Percentiles rank a stretch among this genome's conserved stretches.
Evolutionary conservation across 2,888 invertebrate genomes (phyloP).

Genomic region (Phyllotreta cruciferae): DNA sequence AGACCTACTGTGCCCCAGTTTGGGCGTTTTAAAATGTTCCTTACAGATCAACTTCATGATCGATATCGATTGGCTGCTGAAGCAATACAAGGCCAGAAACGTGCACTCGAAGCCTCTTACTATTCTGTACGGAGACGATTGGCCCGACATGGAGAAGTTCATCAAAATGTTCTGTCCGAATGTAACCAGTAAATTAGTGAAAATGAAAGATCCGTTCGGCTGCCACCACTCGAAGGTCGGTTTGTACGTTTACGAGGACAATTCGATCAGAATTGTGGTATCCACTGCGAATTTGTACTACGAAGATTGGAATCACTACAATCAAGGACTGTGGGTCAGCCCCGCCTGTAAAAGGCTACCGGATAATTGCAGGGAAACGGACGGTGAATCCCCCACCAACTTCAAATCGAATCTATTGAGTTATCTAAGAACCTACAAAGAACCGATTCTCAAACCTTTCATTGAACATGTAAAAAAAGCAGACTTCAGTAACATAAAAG

Average conservation of each 20-base stretch:
- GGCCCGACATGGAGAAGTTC: conserved; percentile 59
- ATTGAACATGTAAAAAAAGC: conserved; percentile 74
- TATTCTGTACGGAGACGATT: conserved; percentile 79
- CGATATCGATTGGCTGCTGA: conserved; percentile 86
- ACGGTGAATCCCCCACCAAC: conserved; percentile 82
- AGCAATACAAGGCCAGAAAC: conserved; percentile 82
- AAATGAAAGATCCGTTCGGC: conserved; percentile 80
- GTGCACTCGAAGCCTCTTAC: conserved; percentile 74
- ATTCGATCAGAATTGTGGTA: conserved; percentile 83
- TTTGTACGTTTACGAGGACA: conserved; percentile 81
- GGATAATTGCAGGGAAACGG: conserved; percentile 61
- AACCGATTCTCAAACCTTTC: conserved; percentile 74
- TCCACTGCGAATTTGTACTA: conserved; percentile 92
- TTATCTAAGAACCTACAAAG: conserved; percentile 79
- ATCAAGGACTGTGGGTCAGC: conserved; percentile 94
- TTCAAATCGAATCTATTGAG: conserved; percentile 81
- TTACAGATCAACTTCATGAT: conserved; percentile 95
- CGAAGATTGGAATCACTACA: conserved; percentile 93
- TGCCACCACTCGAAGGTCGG: conserved; percentile 95
- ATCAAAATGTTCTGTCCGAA: conserved; percentile 67
- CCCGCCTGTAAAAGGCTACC: conserved; percentile 75
- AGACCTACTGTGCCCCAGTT: conserved; percentile 79
- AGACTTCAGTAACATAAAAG: conserved; percentile 85
- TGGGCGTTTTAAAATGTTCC: conserved; percentile 76
- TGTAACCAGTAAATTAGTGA: conserved; percentile 71